phyloP scores from a whole-genome alignment of 2,888 invertebrate genomes.

The Drosophila multiciliata region DNA sequence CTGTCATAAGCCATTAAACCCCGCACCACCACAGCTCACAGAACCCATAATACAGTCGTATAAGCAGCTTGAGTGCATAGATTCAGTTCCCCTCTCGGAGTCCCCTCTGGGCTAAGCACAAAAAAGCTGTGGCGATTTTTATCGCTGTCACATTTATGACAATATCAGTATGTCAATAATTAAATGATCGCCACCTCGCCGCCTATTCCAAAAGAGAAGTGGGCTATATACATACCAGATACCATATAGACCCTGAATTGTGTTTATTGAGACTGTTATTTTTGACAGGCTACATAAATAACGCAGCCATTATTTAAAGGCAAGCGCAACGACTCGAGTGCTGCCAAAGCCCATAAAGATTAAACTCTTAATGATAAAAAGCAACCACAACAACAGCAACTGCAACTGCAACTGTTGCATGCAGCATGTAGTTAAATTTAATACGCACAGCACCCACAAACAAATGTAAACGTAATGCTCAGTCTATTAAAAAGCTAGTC shows the following conservation, averaged over 20 bases:
- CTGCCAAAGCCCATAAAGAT: constrained; percentile 74
- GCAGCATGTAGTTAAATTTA: constrained; percentile 63
- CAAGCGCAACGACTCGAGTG: constrained; percentile 73
- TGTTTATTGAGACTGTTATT: constrained; percentile 71
- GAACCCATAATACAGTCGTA: constrained; percentile 9
- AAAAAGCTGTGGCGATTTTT: constrained; percentile 71
- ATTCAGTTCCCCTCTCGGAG: background rate
- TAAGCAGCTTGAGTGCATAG: constrained; percentile 3
- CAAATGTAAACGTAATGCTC: constrained; percentile 7
- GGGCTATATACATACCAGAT: background rate
- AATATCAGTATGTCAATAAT: constrained; percentile 77
- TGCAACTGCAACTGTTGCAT: constrained; percentile 42
- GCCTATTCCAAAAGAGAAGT: constrained; percentile 38
- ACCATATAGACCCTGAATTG: constrained; percentile 34
- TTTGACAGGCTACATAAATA: constrained; percentile 69
- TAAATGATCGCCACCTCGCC: constrained; percentile 61
- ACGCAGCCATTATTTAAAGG: constrained; percentile 55
- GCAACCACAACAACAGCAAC: background rate
- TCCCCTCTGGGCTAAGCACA: constrained; percentile 18
- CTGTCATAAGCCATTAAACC: constrained; percentile 25
- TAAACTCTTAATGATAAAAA: constrained; percentile 68
- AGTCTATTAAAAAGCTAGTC: constrained; percentile 2
- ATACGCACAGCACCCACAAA: constrained; percentile 48
- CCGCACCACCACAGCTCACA: constrained; percentile 1
- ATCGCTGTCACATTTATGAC: constrained; percentile 83